Evolutionary conservation across 2,888 invertebrate genomes (phyloP).

Genomic region (Noctua comes): DNA sequence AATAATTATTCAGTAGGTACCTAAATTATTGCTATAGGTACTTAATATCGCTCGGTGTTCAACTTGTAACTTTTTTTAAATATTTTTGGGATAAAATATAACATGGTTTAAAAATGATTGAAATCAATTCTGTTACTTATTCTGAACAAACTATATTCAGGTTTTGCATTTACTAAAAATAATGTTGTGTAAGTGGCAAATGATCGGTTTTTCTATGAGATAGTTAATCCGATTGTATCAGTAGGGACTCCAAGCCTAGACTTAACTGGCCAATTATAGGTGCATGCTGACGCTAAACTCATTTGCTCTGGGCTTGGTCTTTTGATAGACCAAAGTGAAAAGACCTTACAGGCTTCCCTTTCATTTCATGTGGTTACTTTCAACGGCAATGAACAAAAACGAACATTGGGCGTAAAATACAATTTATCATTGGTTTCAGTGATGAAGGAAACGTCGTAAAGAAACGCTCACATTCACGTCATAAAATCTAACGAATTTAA

Average conservation of each 20-base stretch:
- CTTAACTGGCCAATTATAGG: neutral
- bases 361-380: conserved; percentile 35
- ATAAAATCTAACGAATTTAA: conserved; percentile 61
- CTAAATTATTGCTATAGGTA: too few species aligned
- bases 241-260: neutral
- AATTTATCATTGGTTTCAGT: conserved; percentile 58
- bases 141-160: too few species aligned
- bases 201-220: neutral
- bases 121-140: too few species aligned
- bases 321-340: neutral
- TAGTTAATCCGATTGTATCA: neutral
- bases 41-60: too few species aligned
- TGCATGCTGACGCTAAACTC: neutral
- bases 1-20: too few species aligned
- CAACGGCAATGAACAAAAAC: conserved; percentile 34
- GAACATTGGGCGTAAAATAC: conserved; percentile 49
- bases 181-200: neutral
- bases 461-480: conserved; percentile 57
- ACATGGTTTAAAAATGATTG: too few species aligned
- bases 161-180: too few species aligned
- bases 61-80: too few species aligned
- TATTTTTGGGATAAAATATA: too few species aligned
- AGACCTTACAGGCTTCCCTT: neutral
- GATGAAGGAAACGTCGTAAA: conserved; percentile 55
- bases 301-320: neutral